Conservation (phyloP, 2,888 invertebrate genomes). For the Sesia apiformis region DNA sequence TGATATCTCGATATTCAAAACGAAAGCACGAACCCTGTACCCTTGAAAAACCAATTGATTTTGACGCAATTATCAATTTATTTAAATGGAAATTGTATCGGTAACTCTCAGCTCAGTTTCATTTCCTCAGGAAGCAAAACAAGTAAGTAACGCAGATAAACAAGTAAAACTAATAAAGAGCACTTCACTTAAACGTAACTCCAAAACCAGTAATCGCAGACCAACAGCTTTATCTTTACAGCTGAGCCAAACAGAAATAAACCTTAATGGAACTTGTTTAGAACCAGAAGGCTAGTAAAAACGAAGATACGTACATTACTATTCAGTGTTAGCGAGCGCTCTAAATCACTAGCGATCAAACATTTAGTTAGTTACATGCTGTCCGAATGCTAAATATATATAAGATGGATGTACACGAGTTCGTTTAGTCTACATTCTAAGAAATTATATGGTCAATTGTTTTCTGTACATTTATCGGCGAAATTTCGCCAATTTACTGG, state of each 20-base stretch:
- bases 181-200: not conserved
- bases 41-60: too few relatives aligned
- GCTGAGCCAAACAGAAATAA: not conserved
- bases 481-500: too few relatives aligned
- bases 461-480: too few relatives aligned
- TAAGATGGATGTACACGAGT: too few relatives aligned
- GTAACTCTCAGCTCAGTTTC: too few relatives aligned
- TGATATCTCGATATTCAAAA: too few relatives aligned
- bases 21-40: too few relatives aligned
- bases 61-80: too few relatives aligned
- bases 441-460: too few relatives aligned
- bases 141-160: not conserved
- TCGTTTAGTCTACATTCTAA: too few relatives aligned
- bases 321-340: slow-evolving; percentile 24
- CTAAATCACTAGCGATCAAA: slow-evolving; percentile 48
- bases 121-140: too few relatives aligned
- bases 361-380: slow-evolving; percentile 34
- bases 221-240: not conserved
- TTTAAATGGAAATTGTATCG: too few relatives aligned
- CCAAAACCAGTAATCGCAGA: not conserved
- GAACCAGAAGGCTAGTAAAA: not conserved
- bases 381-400: slow-evolving; percentile 24
- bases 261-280: not conserved
- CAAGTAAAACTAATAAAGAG: not conserved
- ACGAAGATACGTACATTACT: slow-evolving; percentile 15